These are phyloP conservation scores for Meiosimyza platycephala DNA, from an alignment of 2,888 invertebrate genomes.

Conservation along the genomic window DNA sequence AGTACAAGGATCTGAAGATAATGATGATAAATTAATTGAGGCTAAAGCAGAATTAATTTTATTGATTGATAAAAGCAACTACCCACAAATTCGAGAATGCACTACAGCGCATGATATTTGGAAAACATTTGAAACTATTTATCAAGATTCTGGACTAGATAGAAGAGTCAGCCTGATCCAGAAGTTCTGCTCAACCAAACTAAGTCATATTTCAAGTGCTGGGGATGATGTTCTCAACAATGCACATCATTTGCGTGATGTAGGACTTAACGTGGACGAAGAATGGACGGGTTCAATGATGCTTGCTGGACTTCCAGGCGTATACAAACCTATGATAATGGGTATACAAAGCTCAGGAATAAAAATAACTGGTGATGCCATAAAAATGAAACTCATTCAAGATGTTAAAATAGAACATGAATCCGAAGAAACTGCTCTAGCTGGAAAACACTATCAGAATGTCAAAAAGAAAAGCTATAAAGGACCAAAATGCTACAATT, in stretches of 20 bases:
- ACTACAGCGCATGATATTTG: not conserved
- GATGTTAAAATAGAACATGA: conserved; percentile 7
- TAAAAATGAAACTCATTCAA: conserved; percentile 36
- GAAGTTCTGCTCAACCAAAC: conserved; percentile 16
- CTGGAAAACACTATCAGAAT: too few species aligned
- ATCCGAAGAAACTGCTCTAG: too few species aligned
- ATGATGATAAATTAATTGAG: not conserved
- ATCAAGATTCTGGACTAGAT: not conserved
- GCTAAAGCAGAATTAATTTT: conserved; percentile 11
- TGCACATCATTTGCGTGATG: conserved; percentile 12
- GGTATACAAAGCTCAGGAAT: conserved; percentile 36
- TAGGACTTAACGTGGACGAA: conserved; percentile 21
- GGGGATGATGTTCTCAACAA: conserved; percentile 11
- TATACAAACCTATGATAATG: conserved; percentile 34
- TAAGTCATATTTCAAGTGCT: conserved; percentile 10
- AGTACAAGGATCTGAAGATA: not conserved
- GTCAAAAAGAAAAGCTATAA: too few species aligned
- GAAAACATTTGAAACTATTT: not conserved
- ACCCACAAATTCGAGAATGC: conserved; percentile 10
- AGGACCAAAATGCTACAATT: too few species aligned
- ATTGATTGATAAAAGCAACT: conserved; percentile 8
- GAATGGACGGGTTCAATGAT: conserved; percentile 35
- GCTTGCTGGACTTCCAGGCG: conserved; percentile 30
- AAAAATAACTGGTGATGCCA: too few species aligned
- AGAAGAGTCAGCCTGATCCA: conserved; percentile 6